Evolutionary conservation across 2,797 vertebrate species (phyloP).

Genomic region (Gymnodraco acuticeps): DNA sequence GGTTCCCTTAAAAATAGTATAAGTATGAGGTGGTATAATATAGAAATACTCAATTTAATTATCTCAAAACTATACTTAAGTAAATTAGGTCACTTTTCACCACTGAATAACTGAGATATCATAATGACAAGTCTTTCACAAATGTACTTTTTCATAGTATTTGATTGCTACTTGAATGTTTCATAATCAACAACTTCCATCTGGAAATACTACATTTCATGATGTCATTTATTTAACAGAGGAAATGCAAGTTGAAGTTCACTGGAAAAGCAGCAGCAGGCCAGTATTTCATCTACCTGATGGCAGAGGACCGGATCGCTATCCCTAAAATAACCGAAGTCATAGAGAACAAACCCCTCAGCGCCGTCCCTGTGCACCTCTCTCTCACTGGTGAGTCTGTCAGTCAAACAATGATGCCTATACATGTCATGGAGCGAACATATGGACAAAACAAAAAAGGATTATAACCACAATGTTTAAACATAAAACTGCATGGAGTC

Average conservation of each 20-base stretch:
- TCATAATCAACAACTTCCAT: too few relatives aligned
- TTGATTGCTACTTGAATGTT: too few relatives aligned
- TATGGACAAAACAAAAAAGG: background rate
- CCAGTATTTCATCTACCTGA: conserved; percentile 76
- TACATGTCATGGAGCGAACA: background rate
- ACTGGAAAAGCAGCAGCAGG: conserved; percentile 70
- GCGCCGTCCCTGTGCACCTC: conserved; percentile 77
- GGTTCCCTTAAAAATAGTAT: too few relatives aligned
- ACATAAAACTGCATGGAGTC: background rate
- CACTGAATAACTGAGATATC: too few relatives aligned
- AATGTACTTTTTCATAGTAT: too few relatives aligned
- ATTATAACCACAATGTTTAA: background rate
- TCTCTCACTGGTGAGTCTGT: conserved; percentile 77
- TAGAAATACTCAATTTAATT: too few relatives aligned
- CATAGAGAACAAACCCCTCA: conserved; percentile 55
- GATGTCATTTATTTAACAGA: conserved; percentile 52
- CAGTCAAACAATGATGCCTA: background rate
- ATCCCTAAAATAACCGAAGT: background rate
- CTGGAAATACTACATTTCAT: too few relatives aligned
- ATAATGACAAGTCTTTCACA: too few relatives aligned
- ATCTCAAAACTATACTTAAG: too few relatives aligned
- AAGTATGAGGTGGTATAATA: too few relatives aligned
- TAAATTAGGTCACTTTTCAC: too few relatives aligned
- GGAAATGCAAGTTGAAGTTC: conserved; percentile 70
- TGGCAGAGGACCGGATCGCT: conserved; percentile 78